Percentiles rank a stretch among this genome's conserved stretches.
Evolutionary conservation across 1,140 invertebrate species (phyloP).

Genomic region (Drosophila nannoptera): DNA sequence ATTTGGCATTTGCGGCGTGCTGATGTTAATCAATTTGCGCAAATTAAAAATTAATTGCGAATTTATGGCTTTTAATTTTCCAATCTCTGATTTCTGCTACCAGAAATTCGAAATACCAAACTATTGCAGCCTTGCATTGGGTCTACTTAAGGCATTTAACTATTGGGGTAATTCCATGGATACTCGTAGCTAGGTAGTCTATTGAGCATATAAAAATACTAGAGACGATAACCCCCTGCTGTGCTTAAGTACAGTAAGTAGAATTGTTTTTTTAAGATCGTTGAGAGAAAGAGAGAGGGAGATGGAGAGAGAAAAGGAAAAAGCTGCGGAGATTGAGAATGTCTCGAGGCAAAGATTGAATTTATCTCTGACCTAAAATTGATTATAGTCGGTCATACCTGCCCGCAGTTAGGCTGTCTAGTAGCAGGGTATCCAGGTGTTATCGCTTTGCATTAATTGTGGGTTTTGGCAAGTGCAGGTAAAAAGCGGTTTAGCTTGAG

Average conservation of each 20-base stretch:
- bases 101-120: conserved; percentile 15
- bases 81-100: conserved; percentile 70
- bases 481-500: conserved; percentile 52
- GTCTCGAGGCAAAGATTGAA: no score
- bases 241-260: no score
- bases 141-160: conserved; percentile 62
- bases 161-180: conserved; percentile 45
- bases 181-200: background rate
- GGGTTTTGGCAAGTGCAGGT: conserved; percentile 33
- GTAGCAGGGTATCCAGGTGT: conserved; percentile 6
- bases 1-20: conserved; percentile 56
- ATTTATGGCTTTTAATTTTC: conserved; percentile 78
- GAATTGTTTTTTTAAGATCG: no score
- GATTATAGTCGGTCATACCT: background rate
- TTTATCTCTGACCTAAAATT: background rate
- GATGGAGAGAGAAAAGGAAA: no score
- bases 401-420: background rate
- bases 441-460: conserved; percentile 48
- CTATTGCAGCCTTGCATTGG: conserved; percentile 29
- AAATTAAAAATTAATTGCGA: conserved; percentile 78
- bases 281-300: no score
- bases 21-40: conserved; percentile 73
- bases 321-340: no score
- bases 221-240: no score
- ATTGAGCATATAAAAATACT: no score